Evolutionary conservation across 1,140 invertebrate species (phyloP).

Genomic region (Coelopa frigida): DNA sequence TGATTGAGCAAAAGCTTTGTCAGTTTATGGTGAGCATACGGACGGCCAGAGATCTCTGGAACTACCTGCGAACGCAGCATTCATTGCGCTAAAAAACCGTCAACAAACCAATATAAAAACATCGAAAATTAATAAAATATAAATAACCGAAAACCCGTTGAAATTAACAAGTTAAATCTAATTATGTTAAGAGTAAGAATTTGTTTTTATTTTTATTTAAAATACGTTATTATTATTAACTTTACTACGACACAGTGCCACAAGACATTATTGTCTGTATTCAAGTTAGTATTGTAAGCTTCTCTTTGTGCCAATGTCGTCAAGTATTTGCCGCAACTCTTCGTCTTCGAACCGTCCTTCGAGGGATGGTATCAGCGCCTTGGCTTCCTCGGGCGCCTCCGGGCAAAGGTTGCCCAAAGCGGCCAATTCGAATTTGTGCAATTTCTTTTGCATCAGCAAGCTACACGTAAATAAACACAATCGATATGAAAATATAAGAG

Average conservation of each 20-base stretch:
- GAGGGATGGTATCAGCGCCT: conserved; percentile 90
- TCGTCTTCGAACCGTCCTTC: conserved; percentile 96
- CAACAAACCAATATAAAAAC: conserved; percentile 8
- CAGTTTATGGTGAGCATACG: conserved; percentile 43
- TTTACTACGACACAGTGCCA: too few species aligned
- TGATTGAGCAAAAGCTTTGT: conserved; percentile 37
- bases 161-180: too few species aligned
- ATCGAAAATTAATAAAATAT: neutral
- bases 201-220: neutral
- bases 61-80: conserved; percentile 36
- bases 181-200: too few species aligned
- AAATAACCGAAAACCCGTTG: conserved; percentile 3
- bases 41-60: conserved; percentile 34
- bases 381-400: conserved; percentile 95
- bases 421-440: conserved; percentile 98
- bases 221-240: neutral
- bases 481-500: too few species aligned
- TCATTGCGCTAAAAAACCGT: conserved; percentile 25
- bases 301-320: conserved; percentile 96
- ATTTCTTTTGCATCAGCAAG: conserved; percentile 86
- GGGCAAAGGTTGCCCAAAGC: conserved; percentile 96
- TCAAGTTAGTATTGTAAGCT: conserved; percentile 85
- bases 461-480: conserved; percentile 47
- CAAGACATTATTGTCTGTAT: too few species aligned
- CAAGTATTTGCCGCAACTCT: conserved; percentile 85